Percentiles rank a stretch among this genome's conserved stretches.
These are phyloP conservation scores for Acanthurus tractus DNA, from an alignment of 2,797 vertebrate species.

Conservation along the genomic window DNA sequence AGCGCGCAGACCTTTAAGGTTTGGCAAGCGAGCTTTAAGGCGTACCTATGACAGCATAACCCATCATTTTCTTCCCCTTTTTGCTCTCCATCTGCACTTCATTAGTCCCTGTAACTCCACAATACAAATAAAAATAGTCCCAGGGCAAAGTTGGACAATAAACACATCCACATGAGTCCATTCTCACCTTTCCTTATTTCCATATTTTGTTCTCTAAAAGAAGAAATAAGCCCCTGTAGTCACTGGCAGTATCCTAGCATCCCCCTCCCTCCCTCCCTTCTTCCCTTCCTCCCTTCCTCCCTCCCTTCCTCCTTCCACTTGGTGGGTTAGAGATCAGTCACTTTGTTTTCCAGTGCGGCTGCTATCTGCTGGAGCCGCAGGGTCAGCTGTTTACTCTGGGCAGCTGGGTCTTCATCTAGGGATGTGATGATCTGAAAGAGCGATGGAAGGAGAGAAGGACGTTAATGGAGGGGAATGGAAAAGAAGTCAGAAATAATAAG, in stretches of 20 bases:
- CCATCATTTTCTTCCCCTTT: constrained; percentile 63
- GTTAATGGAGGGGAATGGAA: constrained; percentile 23
- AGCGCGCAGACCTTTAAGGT: constrained; percentile 75
- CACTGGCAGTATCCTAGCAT: constrained; percentile 66
- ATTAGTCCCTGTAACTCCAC: constrained; percentile 61
- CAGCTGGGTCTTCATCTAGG: constrained; percentile 95
- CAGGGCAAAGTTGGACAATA: constrained; percentile 45
- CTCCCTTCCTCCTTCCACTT: constrained; percentile 32
- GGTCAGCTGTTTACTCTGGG: constrained; percentile 98
- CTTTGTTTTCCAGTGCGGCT: constrained; percentile 97
- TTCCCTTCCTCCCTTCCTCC: constrained; percentile 2
- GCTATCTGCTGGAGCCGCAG: constrained; percentile 97
- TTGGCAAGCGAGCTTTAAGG: constrained; percentile 85
- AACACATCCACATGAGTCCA: constrained; percentile 38
- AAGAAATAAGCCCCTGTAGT: constrained; percentile 79
- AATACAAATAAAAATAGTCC: constrained; percentile 46
- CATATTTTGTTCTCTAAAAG: constrained; percentile 53
- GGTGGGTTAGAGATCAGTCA: constrained; percentile 94
- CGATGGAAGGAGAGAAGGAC: constrained; percentile 28
- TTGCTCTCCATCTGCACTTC: constrained; percentile 65
- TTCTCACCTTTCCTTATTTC: constrained; percentile 60
- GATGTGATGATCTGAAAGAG: constrained; percentile 92
- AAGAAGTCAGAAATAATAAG: constrained; percentile 36
- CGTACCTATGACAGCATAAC: constrained; percentile 80
- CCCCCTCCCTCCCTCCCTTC: constrained; percentile 8